Evolutionary conservation across 2,113 vertebrate species (phyloP), one percentile per base, ranked within the genome.

Genomic region (Barbus barbus): DNA sequence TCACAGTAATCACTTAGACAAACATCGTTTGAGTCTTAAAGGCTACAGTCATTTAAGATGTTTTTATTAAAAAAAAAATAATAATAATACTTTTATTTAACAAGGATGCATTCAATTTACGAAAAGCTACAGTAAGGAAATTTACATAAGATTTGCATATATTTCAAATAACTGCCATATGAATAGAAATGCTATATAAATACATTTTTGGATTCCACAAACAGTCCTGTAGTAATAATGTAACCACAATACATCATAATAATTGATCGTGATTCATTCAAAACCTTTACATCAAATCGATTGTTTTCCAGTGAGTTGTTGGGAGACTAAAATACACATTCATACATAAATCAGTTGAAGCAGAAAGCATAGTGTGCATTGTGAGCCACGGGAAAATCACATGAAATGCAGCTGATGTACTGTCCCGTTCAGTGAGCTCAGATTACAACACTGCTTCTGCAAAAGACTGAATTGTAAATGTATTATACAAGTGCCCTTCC

Each of bases 381-480:
- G 81, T 74, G 83, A 84, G 60, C 65, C 56, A 33, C 44, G 71
- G 48, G 78, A 53, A 85, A 77, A 78, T 80, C 83, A 89, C 41
- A 81, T 81, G 67, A 74, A 58, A 58, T 84, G 82, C 88, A 85
- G 83, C 20, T 83, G 38, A 90, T 75, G 84, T 72, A n/a, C 86
- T 9, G 74, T 85, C 77, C 67, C 65, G 86, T 78, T 76, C n/a
- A 61, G 16, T 61, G 38, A 9, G 3, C 24, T 65, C 73, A 38
- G 76, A 69, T 63, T n/a, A 67, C 51, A 85, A 22, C 26, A 76
- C 16, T 26, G 41, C 86, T 20, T 26, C 67, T 65, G 61, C 84
- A 14, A 81, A 96, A 96, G 92, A 93, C 51, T 97, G 96, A 33
- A 69, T 7, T n/a, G 44, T 48, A 69, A 36, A 71, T 67, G 9